A percentile compares a stretch with the other conserved stretches of the same genome.
Conservation (phyloP, 2,113 vertebrate genomes). For the Lanius ludovicianus region DNA sequence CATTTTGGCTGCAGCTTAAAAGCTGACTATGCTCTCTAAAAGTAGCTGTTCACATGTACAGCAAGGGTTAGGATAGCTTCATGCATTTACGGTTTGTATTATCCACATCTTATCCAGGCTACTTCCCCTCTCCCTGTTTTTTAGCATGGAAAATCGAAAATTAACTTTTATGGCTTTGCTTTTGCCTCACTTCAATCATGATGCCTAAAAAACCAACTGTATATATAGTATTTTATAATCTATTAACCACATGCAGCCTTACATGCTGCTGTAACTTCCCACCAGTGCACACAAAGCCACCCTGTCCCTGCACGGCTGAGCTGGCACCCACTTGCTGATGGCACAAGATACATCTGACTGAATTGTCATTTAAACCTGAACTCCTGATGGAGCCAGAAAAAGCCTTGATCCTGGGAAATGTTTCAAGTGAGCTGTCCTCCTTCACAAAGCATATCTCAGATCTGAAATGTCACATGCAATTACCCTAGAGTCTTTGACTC, state of each 20-base stretch:
- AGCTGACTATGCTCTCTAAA: not conserved
- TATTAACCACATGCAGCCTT: not conserved
- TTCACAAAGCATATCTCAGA: not conserved
- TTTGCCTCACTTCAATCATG: not conserved
- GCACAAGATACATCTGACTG: not conserved
- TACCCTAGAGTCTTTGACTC: not conserved
- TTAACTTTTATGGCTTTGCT: not conserved
- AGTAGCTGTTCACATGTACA: not conserved
- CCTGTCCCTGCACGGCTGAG: not conserved
- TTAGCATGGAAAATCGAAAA: not conserved
- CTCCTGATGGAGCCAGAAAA: not conserved
- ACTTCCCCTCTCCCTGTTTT: not conserved
- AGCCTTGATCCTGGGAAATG: not conserved
- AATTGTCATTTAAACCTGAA: slow-evolving; percentile 30
- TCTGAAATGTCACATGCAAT: slow-evolving; percentile 13
- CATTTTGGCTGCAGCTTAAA: not conserved
- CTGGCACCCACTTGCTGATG: not conserved
- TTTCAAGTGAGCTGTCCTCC: not conserved
- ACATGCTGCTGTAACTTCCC: not conserved
- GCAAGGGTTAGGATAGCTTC: not conserved
- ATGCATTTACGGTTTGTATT: not conserved
- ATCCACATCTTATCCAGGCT: not conserved
- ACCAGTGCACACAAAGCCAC: not conserved
- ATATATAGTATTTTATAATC: not conserved
- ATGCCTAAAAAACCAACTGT: not conserved